Evolutionary conservation across 2,113 vertebrate genomes (phyloP).

Genomic region (Lutjanus erythropterus): DNA sequence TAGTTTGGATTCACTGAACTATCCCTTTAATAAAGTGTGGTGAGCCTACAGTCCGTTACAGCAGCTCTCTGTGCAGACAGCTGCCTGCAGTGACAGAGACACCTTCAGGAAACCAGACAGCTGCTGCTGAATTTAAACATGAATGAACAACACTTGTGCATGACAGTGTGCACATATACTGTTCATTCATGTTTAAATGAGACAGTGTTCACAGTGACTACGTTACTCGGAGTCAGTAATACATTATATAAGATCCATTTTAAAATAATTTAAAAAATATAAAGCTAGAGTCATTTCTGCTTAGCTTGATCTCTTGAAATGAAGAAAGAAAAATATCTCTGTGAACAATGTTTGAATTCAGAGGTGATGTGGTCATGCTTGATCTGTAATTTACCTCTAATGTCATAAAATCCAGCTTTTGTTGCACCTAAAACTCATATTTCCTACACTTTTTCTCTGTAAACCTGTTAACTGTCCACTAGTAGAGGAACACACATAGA

Average conservation of each 20-base stretch:
- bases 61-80: slow-evolving; percentile 2
- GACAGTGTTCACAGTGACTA: not conserved
- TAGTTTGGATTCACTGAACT: too few relatives aligned
- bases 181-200: not conserved
- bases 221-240: not conserved
- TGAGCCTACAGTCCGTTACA: not conserved
- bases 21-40: not conserved
- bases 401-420: not conserved
- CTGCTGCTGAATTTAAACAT: slow-evolving; percentile 19
- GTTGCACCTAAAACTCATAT: slow-evolving; percentile 4
- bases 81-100: slow-evolving; percentile 2
- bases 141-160: slow-evolving; percentile 18
- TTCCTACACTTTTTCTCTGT: not conserved
- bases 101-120: not conserved
- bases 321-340: not conserved
- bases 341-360: not conserved
- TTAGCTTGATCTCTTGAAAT: not conserved
- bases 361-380: not conserved
- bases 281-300: not conserved
- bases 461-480: not conserved
- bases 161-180: not conserved
- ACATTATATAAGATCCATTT: too few relatives aligned
- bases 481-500: not conserved
- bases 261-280: not conserved
- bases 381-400: not conserved